Evolutionary conservation across 2,113 vertebrate species (phyloP).

Genomic region (Sardina pilchardus): DNA sequence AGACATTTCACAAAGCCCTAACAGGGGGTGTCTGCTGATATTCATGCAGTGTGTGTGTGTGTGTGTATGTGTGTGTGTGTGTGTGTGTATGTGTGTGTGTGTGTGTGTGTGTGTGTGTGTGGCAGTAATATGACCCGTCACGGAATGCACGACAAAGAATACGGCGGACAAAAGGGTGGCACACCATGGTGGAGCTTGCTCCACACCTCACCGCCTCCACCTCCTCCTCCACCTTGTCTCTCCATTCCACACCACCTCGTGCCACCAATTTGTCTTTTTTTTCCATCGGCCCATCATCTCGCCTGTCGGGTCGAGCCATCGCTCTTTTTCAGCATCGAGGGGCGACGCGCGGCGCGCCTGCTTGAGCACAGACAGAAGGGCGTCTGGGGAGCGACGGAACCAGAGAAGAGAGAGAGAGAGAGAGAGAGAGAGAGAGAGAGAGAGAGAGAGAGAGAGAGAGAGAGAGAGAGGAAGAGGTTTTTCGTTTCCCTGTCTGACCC

Average conservation of each 20-base stretch:
- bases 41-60: background rate
- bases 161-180: background rate
- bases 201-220: background rate
- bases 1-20: background rate
- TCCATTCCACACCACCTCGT: background rate
- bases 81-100: background rate
- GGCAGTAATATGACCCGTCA: background rate
- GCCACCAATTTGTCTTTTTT: background rate
- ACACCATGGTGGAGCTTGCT: background rate
- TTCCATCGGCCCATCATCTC: background rate
- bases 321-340: background rate
- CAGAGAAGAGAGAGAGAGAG: background rate
- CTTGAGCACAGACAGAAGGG: background rate
- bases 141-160: background rate
- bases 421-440: background rate
- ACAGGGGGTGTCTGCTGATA: background rate
- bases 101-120: background rate
- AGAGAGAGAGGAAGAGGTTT: background rate
- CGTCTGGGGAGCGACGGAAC: background rate
- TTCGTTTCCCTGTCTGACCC: background rate
- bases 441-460: background rate
- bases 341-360: background rate
- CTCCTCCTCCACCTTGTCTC: background rate
- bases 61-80: background rate
- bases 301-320: background rate